Evolutionary conservation across 2,888 invertebrate species (phyloP), one percentile per base, ranked within the genome.

Genomic region (Alcis repandata): DNA sequence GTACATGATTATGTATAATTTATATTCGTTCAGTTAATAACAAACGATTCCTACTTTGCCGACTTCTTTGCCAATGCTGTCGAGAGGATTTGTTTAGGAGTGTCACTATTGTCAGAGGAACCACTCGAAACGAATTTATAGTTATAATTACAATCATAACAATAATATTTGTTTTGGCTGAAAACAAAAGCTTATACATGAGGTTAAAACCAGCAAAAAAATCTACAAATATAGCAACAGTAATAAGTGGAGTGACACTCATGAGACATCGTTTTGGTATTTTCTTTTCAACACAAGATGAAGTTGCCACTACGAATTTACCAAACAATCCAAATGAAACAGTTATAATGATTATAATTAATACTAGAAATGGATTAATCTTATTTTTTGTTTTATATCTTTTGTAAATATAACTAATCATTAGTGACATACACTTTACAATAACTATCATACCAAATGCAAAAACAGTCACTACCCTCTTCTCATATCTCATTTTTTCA

Each of bases 31-130:
- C 33, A 33, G 49, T 17, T 11, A 49, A 17, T 0, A 19, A 7
- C 32, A 48, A 40, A 17, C 54, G 32, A 19, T 33, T n/a, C 15
- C 20, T 61, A 33, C 52, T 52, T 10, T 19, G 10, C n/a, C 38
- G 15, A 19, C 53, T 57, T 40, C 1, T 46, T 9, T 52, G 45
- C 63, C 63, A 63, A 63, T 63, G 57, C 27, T 52, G 51, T 15
- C 52, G 38, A 2, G 63, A 53, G 0, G 52, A 57, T 15, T 19
- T 63, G 53, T 58, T 63, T 0, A 58, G 10, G 20, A 63, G 27
- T n/a, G 41, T 40, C 1, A 63, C 19, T 9, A 53, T 40, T 10
- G 58, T 52, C 1, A 17, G 38, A 0, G 57, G 57, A 52, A 63
- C 8, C 0, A 58, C 2, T 11, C 58, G 13, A n/a, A 57, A 46